Base-by-base conservation (phyloP, 2,888 invertebrate genomes). In the Eumacrocentrus americanus region DNA sequence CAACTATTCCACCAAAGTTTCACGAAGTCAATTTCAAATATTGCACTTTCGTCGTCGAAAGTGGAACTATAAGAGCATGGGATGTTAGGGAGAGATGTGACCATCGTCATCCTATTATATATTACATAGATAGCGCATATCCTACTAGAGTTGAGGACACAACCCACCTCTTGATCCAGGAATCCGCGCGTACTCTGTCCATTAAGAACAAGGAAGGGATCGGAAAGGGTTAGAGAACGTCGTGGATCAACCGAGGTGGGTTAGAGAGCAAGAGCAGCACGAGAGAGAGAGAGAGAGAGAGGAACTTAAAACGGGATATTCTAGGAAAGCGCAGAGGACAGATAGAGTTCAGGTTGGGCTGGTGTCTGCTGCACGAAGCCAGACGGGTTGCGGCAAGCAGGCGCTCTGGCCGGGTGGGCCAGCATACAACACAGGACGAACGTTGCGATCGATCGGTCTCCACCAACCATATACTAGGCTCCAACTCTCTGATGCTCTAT, bases 391-490 rank as follows among this genome's bases (percentile, higher is more conserved):
- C 69, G 69, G 67, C 68, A 67, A 64, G 62, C 67, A 65, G 65
- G 69, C 67, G 67, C 60, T 63, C 63, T 66, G 64, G 62, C 67
- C 58, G 65, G 65, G 68, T 66, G 65, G 61, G 63, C 65, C 65
- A 50, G 62, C 54, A 60, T 58, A 55, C 53, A 59, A 61, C 65
- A 42, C 61, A 64, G 68, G 65, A 68, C 54, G 65, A 70, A 70
- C 67, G 63, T 68, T 66, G 66, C 70, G 70, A 74, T 74, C 74
- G 74, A 74, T 74, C 72, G 73, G 68, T 69, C 67, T 70, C 70
- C 70, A 67, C 70, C 68, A 62, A 68, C 66, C 69, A 47, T 58
- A n/a, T 58, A 62, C 65, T 60, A 65, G 61, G 66, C 65, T 67
- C 70, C 61, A 60, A 61, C 54, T 62, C 58, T 61, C 29, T 22